Evolutionary conservation across 1,140 invertebrate species (phyloP), one percentile per base, ranked within the genome.

Genomic region (Euglossa dilemma): DNA sequence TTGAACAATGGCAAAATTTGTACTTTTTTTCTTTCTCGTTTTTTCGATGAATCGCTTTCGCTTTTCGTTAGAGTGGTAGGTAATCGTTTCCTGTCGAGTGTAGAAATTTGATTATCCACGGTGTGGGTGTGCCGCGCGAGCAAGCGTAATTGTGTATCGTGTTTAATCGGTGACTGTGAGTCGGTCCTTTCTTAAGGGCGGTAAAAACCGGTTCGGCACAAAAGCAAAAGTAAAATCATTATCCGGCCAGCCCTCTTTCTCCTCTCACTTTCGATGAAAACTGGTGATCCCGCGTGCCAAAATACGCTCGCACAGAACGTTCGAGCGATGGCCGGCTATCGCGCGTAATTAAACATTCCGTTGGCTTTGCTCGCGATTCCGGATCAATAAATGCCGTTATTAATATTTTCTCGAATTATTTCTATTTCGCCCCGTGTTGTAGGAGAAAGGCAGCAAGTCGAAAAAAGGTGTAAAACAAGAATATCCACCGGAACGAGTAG

Each of bases 211-310:
- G 88, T 90, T 84, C 25, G 23, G 54, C 80, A 89, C 85, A 91
- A 91, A 91, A 90, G 89, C 91, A 91, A 91, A 89, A 91, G 91
- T 91, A 84, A 87, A 90, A 89, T 88, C 84, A 76, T 90, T 89
- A 89, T 84, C 90, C 72, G 79, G 67, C 70, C 87, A 86, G 82
- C 86, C 84, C 83, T 87, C 90, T 90, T 87, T 89, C 83, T 89
- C 89, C 86, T 75, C 76, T 71, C 85, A 91, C 91, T 91, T 91
- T 91, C 88, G 66, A 67, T 80, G 78, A 75, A 82, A 77, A 74
- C 69, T 59, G 18, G 36, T 59, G 57, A 79, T 70, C 14, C n/a
- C 57, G 23, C 57, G 23, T 2, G 14, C 54, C 54, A 5, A 59
- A 83, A 72, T 73, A 12, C 20, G 18, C 20, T 52, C 8, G 18